Evolutionary conservation across 1,140 invertebrate genomes (phyloP), one percentile per base, ranked within the genome.

Genomic region (Melipona quadrifasciata): DNA sequence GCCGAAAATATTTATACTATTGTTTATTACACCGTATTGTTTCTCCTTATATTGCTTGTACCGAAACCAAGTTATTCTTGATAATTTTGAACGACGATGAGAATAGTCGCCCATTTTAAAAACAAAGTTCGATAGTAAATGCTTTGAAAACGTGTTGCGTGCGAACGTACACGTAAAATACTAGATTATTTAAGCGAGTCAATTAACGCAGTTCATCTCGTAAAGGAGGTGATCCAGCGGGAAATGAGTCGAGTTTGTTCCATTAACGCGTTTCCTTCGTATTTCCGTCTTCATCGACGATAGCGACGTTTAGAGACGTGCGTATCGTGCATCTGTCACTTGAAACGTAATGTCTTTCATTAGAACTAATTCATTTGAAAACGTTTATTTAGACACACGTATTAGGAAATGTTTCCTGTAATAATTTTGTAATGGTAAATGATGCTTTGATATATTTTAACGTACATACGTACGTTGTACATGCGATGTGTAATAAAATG

Each of bases 231-330:
- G 34, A 34, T 47, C 61, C 39, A 71, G 4, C 53, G 24, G 71
- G 47, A 77, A 74, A 39, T 76, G 64, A 71, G 47, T 68, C 70
- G 64, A n/a, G 58, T 55, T 72, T 34, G 58, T 77, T 78, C 51
- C 39, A 6, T n/a, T n/a, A 83, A 68, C 39, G 11, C 21, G 19
- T 71, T 57, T 79, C 12, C 61, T 79, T 14, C 27, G 11, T 51
- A 19, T 47, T 58, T 76, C 8, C 24, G 12, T 84, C 5, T 80
- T 34, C 10, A 31, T 74, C 4, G 24, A 77, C 19, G 2, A 5
- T 21, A 51, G 12, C 24, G 58, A 64, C 34, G 27, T 12, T 10
- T 24, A 39, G 5, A 58, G 34, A 0, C 14, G 39, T 47, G 16
- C 57, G 27, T 61, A 12, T 12, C 21, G 4, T 61, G 16, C 0